Evolutionary conservation across 23 tunicate genomes (phyloP).

Genomic region (Halocynthia roretzi): DNA sequence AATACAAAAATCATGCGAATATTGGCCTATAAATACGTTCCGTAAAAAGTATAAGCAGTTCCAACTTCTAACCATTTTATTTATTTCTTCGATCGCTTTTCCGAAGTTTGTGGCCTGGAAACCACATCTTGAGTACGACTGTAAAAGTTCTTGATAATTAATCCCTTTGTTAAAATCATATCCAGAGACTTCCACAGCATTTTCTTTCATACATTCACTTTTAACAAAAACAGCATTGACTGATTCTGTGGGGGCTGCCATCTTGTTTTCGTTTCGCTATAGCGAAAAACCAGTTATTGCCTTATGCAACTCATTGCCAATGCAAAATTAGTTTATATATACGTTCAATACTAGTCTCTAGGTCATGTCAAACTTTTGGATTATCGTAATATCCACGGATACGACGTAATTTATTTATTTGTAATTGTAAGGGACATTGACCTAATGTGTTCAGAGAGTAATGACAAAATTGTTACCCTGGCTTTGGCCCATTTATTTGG

Average conservation of each 20-base stretch:
- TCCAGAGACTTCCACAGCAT: slow-evolving; percentile 48
- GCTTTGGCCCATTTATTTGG: no score
- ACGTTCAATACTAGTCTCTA: no score
- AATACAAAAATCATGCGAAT: not conserved
- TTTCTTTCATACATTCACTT: slow-evolving; percentile 59
- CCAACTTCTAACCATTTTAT: slow-evolving; percentile 48
- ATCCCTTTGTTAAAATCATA: slow-evolving; percentile 93
- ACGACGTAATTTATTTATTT: no score
- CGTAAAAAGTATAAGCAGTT: not conserved
- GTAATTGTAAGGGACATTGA: no score
- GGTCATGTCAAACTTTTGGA: no score
- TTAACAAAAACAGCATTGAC: slow-evolving; percentile 51
- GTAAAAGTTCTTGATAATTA: slow-evolving; percentile 60
- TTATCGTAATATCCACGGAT: no score
- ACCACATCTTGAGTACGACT: slow-evolving; percentile 47
- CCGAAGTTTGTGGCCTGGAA: slow-evolving; percentile 91
- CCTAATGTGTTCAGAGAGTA: no score
- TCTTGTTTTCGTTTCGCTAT: not conserved
- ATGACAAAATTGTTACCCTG: no score
- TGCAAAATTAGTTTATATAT: no score
- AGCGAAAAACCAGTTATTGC: no score
- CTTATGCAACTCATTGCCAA: no score
- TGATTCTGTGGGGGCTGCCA: slow-evolving; percentile 38
- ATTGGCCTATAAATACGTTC: not conserved
- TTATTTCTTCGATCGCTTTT: slow-evolving; percentile 62